Percentiles rank a stretch among this genome's conserved stretches.
These are phyloP conservation scores for Gambusia affinis DNA, from an alignment of 2,113 vertebrate species.

Conservation along the genomic window DNA sequence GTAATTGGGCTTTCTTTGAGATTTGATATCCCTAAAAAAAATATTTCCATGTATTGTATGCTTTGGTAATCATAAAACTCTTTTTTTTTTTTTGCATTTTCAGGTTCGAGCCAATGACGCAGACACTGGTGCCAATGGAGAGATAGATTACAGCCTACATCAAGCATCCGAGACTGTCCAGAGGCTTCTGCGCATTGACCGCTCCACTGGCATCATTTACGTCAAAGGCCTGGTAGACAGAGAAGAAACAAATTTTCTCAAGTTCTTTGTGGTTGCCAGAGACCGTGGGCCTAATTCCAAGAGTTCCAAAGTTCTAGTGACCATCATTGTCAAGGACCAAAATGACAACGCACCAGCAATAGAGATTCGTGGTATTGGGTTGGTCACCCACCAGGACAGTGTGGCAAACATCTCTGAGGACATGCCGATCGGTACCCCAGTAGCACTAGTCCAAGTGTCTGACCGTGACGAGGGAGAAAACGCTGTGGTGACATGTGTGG, in stretches of 20 bases:
- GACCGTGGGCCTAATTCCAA: conserved; percentile 92
- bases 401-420: conserved; percentile 97
- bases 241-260: conserved; percentile 88
- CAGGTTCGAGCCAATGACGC: conserved; percentile 95
- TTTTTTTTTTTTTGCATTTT: conserved; percentile 6
- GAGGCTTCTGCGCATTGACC: conserved; percentile 90
- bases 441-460: conserved; percentile 95
- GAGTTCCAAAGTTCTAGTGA: conserved; percentile 88
- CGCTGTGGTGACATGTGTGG: conserved; percentile 93
- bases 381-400: conserved; percentile 92
- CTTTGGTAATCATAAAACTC: neutral
- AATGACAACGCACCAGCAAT: conserved; percentile 94
- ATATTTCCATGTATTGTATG: neutral
- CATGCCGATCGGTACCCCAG: conserved; percentile 90
- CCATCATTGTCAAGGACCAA: conserved; percentile 89
- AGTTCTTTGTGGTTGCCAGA: conserved; percentile 91
- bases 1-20: neutral
- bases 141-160: conserved; percentile 93
- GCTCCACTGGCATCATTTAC: conserved; percentile 88
- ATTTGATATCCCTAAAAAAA: neutral
- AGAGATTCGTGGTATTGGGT: conserved; percentile 93
- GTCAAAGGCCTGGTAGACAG: conserved; percentile 93
- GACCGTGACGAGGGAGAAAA: conserved; percentile 96
- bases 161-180: conserved; percentile 88
- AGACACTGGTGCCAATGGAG: conserved; percentile 89